Evolutionary conservation across 2,888 invertebrate genomes (phyloP).

Genomic region (Resseliella maxima): DNA sequence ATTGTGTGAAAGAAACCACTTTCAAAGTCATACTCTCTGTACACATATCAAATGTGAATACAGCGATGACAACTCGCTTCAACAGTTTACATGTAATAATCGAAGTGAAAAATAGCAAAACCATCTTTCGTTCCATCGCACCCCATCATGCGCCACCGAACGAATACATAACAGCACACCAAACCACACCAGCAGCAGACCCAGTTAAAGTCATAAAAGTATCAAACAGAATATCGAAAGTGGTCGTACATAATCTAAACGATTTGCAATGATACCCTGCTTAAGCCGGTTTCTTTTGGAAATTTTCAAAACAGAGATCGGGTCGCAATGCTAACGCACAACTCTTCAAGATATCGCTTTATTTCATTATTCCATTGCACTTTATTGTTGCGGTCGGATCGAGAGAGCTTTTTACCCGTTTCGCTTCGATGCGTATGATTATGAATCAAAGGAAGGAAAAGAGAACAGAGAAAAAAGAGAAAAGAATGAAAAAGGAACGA

Average conservation of each 20-base stretch:
- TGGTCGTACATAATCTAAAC: conserved; percentile 42
- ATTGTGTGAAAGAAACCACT: not conserved
- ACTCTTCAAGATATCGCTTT: not conserved
- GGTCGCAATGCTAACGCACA: not conserved
- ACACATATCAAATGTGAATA: not conserved
- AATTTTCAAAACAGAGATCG: not conserved
- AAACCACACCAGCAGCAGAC: not conserved
- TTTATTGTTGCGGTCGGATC: not conserved
- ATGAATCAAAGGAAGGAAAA: too few species aligned
- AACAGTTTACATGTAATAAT: not conserved
- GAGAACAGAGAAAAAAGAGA: too few species aligned
- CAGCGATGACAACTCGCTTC: not conserved
- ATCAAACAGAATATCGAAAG: conserved; percentile 4
- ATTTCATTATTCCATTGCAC: not conserved
- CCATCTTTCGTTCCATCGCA: too few species aligned
- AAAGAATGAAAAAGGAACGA: not conserved
- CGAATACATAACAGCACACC: not conserved
- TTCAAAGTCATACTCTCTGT: not conserved
- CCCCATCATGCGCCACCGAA: too few species aligned
- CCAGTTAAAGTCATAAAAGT: not conserved
- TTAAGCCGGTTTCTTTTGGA: not conserved
- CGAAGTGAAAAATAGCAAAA: too few species aligned
- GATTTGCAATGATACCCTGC: conserved; percentile 3
- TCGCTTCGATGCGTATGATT: not conserved
- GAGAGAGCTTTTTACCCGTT: not conserved